phyloP scores from a whole-genome alignment of 2,113 vertebrate species.

The Cavia porcellus region DNA sequence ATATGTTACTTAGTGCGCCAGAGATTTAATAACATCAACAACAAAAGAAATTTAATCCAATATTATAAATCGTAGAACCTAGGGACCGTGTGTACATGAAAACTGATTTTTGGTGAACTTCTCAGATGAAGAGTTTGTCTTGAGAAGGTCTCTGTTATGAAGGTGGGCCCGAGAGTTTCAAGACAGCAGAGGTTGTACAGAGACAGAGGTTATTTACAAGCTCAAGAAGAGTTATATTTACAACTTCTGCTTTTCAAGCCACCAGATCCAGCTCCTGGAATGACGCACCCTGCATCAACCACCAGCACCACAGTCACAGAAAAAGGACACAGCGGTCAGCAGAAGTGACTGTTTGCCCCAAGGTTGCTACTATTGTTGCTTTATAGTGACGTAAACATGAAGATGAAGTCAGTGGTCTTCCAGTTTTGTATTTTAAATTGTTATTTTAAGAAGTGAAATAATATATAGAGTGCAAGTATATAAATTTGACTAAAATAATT shows the following conservation, averaged over 20 bases:
- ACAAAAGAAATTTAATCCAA: background rate
- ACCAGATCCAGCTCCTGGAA: background rate
- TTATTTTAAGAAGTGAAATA: background rate
- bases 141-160: background rate
- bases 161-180: background rate
- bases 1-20: background rate
- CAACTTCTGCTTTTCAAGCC: background rate
- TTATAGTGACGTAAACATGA: background rate
- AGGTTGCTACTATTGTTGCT: background rate
- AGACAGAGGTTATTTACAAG: background rate
- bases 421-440: background rate
- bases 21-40: background rate
- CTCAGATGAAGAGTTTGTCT: background rate
- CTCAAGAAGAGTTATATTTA: background rate
- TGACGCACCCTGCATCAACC: background rate
- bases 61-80: slow-evolving; percentile 7
- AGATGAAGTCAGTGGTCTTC: background rate
- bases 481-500: background rate
- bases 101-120: background rate
- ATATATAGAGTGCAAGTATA: background rate
- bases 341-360: background rate
- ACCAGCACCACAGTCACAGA: background rate
- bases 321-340: background rate
- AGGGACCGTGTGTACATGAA: background rate
- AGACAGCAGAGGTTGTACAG: background rate